Evolutionary conservation across 64 coral and sea anemone genomes (phyloP), one percentile per base, ranked within the genome.

Genomic region (Orbicella faveolata): DNA sequence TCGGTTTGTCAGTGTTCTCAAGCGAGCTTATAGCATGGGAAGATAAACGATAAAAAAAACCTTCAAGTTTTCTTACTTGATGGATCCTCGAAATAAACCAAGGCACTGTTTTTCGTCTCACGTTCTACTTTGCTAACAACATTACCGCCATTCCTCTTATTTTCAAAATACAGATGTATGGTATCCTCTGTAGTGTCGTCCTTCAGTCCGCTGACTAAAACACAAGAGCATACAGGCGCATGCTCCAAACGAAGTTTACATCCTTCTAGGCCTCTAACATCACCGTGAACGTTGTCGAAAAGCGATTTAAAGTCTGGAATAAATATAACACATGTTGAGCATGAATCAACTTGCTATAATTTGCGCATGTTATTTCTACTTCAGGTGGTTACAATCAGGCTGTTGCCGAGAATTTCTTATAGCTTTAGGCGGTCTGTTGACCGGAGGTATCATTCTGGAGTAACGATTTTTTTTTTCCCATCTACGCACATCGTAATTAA

Each of bases 111-210:
- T 16, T 66, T 23, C 33, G 20, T 26, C 10, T 26, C 19, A 3
- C n/a, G 23, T 23, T 72, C 51, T 16, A 90, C 66, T 16, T 36
- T 55, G 44, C 0, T 59, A 15, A 90, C 78, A 25, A 68, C 19
- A 19, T 61, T 70, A 17, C 88, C 88, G 12, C 77, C 63, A 52
- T n/a, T 73, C 4, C 65, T 23, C 48, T 23, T 65, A 36, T 61
- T 90, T 12, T 90, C 88, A 82, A 90, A 90, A 13, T 90, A 90
- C 15, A 80, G 37, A 14, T 74, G 6, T 61, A 90, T 80, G 66
- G 78, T 72, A 3, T 74, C 63, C 12, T 81, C 41, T 6, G 65
- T 35, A 30, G 88, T 80, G 34, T 80, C 33, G 4, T 53, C 21
- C 30, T 6, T 73, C 12, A 90, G 3, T 52, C 88, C 88, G 5